phyloP scores from a whole-genome alignment of 1,140 invertebrate genomes.

The Sarcophaga peregrina region DNA sequence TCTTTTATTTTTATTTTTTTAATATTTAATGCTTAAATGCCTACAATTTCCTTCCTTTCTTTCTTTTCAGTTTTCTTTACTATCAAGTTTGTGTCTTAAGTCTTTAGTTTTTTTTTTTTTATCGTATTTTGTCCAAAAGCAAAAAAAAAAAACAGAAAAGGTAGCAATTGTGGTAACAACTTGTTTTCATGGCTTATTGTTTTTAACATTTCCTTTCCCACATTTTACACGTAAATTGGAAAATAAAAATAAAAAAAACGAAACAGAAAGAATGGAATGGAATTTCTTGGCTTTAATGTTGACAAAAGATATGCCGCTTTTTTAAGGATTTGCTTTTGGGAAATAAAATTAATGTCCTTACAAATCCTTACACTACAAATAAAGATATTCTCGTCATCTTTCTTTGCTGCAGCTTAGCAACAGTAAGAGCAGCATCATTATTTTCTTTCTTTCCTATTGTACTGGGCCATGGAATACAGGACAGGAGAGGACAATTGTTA shows the following conservation, averaged over 20 bases:
- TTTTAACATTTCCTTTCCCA: conserved; percentile 36
- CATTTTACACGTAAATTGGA: conserved; percentile 36
- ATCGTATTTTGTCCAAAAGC: neutral
- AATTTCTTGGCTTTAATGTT: conserved; percentile 21
- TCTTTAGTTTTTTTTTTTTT: neutral
- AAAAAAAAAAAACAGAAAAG: neutral
- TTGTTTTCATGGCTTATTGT: neutral
- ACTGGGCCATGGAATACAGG: no score
- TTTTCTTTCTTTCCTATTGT: no score
- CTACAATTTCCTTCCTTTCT: no score
- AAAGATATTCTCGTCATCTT: neutral
- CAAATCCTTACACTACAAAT: neutral
- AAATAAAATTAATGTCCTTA: neutral
- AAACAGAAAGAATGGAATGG: neutral
- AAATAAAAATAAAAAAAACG: conserved; percentile 3
- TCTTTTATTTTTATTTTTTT: no score
- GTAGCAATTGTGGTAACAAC: conserved; percentile 18
- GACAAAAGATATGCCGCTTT: conserved; percentile 31
- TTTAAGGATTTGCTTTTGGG: neutral
- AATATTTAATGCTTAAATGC: no score
- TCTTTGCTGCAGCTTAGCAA: no score
- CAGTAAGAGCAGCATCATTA: no score
- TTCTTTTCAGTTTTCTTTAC: no score
- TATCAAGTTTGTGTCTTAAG: neutral
- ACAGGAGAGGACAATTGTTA: no score